Percentiles rank a stretch among this genome's conserved stretches.
These are phyloP conservation scores for Moxostoma hubbsi DNA, from an alignment of 2,797 vertebrate species.

Conservation along the genomic window DNA sequence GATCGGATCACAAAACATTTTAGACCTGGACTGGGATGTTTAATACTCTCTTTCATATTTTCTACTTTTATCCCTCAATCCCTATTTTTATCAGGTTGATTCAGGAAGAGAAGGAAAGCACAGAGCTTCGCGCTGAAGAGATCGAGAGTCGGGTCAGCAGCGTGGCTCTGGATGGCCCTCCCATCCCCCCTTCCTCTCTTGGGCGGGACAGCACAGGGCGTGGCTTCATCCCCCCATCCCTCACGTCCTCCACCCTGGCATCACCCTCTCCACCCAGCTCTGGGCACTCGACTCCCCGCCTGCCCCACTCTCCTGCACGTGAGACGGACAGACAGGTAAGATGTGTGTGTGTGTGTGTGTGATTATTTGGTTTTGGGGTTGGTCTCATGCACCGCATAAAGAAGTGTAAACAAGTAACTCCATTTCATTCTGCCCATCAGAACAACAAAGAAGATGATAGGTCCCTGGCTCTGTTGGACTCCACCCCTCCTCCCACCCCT, in stretches of 20 bases:
- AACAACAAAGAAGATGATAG: constrained; percentile 90
- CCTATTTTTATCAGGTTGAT: constrained; percentile 77
- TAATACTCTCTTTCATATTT: not conserved
- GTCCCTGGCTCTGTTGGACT: constrained; percentile 84
- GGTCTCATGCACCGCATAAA: not conserved
- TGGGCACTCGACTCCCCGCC: constrained; percentile 86
- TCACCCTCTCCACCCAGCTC: constrained; percentile 90
- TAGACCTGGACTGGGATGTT: too few relatives aligned
- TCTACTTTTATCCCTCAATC: not conserved
- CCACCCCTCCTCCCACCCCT: constrained; percentile 85
- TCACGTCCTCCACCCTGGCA: constrained; percentile 89
- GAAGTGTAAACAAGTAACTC: not conserved
- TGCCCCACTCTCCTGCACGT: constrained; percentile 85
- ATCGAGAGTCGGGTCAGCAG: constrained; percentile 88
- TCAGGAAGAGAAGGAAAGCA: constrained; percentile 92
- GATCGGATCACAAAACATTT: too few relatives aligned
- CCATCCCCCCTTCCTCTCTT: constrained; percentile 77
- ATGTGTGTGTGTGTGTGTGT: not conserved
- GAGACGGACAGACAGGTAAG: constrained; percentile 82
- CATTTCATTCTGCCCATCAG: constrained; percentile 63
- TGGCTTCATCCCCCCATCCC: constrained; percentile 83
- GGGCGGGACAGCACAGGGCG: constrained; percentile 78
- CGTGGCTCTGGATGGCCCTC: constrained; percentile 80
- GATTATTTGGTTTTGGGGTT: not conserved
- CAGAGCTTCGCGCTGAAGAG: constrained; percentile 87